A percentile compares a stretch with the other conserved stretches of the same genome.
phyloP scores from a whole-genome alignment of 2,797 vertebrate species.

The Pampus argenteus region DNA sequence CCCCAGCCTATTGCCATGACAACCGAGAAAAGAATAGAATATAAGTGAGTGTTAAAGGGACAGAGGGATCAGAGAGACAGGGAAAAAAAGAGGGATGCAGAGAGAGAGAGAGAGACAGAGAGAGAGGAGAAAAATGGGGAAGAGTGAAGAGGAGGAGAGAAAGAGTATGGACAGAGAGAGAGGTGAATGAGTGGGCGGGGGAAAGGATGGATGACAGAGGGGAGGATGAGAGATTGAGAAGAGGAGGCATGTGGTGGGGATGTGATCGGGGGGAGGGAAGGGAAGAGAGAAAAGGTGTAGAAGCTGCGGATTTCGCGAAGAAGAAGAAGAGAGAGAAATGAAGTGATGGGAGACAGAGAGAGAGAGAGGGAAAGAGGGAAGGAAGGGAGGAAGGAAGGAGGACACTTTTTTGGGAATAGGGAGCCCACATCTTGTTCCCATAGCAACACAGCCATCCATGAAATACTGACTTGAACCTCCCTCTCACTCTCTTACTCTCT shows the following conservation, averaged over 20 bases:
- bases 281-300: constrained; percentile 60
- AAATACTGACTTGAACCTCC: constrained; percentile 84
- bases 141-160: constrained; percentile 29
- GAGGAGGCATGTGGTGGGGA: constrained; percentile 68
- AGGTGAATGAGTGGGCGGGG: constrained; percentile 58
- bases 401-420: constrained; percentile 87
- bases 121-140: constrained; percentile 51
- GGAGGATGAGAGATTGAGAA: constrained; percentile 30
- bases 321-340: constrained; percentile 62
- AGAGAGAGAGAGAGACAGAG: constrained; percentile 46
- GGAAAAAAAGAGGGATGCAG: constrained; percentile 53
- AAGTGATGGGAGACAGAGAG: constrained; percentile 69
- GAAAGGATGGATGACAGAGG: constrained; percentile 54
- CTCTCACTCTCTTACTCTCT: constrained; percentile 77
- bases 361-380: constrained; percentile 65
- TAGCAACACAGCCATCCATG: constrained; percentile 89
- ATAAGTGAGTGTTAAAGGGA: constrained; percentile 89
- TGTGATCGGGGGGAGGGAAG: constrained; percentile 58
- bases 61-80: constrained; percentile 81
- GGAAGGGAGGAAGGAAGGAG: constrained; percentile 78
- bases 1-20: constrained; percentile 90
- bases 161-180: constrained; percentile 45
- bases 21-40: constrained; percentile 90
- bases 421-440: constrained; percentile 89
- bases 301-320: constrained; percentile 58